phyloP scores from a whole-genome alignment of 2,113 vertebrate genomes.

The Notechis scutatus region DNA sequence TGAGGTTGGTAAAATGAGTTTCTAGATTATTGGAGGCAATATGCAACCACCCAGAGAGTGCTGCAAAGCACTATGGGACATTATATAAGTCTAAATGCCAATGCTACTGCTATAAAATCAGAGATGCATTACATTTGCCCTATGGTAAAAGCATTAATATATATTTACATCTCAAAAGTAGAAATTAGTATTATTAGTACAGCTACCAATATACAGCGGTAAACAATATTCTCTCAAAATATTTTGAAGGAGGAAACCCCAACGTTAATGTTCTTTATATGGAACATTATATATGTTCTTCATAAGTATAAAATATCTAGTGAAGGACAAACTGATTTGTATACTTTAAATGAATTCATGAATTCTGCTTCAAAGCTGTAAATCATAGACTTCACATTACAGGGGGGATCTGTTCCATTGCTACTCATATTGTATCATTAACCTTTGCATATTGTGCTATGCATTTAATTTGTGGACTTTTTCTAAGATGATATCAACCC shows the following conservation, averaged over 20 bases:
- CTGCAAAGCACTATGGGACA: neutral
- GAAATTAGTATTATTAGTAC: neutral
- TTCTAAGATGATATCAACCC: neutral
- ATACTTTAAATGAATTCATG: neutral
- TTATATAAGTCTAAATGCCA: neutral
- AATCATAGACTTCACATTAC: neutral
- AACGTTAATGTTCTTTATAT: neutral
- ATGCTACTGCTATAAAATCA: neutral
- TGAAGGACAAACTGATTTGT: neutral
- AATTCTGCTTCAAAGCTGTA: neutral
- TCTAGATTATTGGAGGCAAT: neutral
- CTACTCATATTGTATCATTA: neutral
- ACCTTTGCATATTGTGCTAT: neutral
- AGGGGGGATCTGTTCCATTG: neutral
- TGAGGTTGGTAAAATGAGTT: neutral
- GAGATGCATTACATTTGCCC: neutral
- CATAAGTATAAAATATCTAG: neutral
- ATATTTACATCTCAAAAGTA: neutral
- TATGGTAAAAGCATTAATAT: neutral
- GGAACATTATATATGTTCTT: neutral
- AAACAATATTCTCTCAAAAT: neutral
- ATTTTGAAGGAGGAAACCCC: neutral
- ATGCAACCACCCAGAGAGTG: neutral
- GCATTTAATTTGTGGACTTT: neutral
- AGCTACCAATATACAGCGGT: neutral